Conservation (phyloP, 2,797 vertebrate species). For the Accipiter superciliosus region DNA sequence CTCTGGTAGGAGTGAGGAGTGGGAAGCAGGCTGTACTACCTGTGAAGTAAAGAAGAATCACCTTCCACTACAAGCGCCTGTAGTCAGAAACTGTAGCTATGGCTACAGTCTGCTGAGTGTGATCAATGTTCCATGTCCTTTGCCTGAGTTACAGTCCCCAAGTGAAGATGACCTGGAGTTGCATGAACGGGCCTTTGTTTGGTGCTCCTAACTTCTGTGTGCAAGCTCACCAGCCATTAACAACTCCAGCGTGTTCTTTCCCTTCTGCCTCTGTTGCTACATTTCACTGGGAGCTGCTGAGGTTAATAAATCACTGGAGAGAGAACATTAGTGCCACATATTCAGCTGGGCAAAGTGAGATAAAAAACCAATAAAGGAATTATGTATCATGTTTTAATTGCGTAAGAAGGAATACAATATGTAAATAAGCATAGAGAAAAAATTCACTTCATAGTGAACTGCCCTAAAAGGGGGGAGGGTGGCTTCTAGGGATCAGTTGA, state of each 20-base stretch:
- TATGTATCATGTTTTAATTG: background rate
- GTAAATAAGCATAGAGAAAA: background rate
- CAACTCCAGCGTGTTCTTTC: background rate
- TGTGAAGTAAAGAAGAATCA: background rate
- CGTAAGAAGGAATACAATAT: background rate
- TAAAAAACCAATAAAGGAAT: background rate
- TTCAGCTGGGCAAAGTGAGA: background rate
- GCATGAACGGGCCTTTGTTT: background rate
- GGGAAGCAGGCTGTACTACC: background rate
- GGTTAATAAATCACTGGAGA: background rate
- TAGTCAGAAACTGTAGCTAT: background rate
- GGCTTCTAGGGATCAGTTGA: background rate
- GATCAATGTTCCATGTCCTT: background rate
- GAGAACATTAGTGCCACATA: background rate
- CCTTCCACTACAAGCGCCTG: background rate
- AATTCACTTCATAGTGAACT: background rate
- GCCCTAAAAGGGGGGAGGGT: background rate
- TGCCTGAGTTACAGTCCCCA: background rate
- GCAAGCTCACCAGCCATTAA: background rate
- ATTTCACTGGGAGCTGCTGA: background rate
- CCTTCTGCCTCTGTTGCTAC: background rate
- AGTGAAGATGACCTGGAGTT: background rate
- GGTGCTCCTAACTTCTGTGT: background rate
- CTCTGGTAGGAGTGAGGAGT: background rate
- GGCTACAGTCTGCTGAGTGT: background rate